These are phyloP conservation scores for Acleris sparsana DNA, from an alignment of 2,888 invertebrate species.

Conservation along the genomic window DNA sequence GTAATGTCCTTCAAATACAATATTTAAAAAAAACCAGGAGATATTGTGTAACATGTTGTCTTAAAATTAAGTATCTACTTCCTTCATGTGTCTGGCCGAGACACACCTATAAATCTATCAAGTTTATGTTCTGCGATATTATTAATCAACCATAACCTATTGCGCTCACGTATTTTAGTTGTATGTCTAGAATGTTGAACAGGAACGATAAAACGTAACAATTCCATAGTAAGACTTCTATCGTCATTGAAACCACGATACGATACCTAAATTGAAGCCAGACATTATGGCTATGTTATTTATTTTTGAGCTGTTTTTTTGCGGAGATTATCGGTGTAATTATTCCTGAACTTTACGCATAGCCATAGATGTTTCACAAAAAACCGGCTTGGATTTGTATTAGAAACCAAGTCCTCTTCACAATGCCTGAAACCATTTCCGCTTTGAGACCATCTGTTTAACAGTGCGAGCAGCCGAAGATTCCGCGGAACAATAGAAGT, in stretches of 20 bases:
- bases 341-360: background rate
- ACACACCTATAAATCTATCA: constrained; percentile 26
- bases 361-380: background rate
- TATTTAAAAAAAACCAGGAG: no score
- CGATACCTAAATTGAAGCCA: constrained; percentile 3
- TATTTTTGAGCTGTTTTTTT: background rate
- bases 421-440: background rate
- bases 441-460: background rate
- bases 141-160: constrained; percentile 24
- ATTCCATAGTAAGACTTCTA: background rate
- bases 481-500: constrained; percentile 13
- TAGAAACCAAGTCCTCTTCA: background rate
- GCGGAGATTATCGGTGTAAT: background rate
- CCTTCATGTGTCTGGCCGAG: constrained; percentile 6
- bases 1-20: background rate
- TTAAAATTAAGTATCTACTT: background rate
- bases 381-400: background rate
- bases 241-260: constrained; percentile 14
- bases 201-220: constrained; percentile 12
- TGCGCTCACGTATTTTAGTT: constrained; percentile 25
- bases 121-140: constrained; percentile 19
- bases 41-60: background rate
- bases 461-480: constrained; percentile 15
- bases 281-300: constrained; percentile 1
- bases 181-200: constrained; percentile 21